Percentiles rank a stretch among this genome's conserved stretches.
Conservation (phyloP, 2,113 vertebrate species). For the Hyaena hyaena region DNA sequence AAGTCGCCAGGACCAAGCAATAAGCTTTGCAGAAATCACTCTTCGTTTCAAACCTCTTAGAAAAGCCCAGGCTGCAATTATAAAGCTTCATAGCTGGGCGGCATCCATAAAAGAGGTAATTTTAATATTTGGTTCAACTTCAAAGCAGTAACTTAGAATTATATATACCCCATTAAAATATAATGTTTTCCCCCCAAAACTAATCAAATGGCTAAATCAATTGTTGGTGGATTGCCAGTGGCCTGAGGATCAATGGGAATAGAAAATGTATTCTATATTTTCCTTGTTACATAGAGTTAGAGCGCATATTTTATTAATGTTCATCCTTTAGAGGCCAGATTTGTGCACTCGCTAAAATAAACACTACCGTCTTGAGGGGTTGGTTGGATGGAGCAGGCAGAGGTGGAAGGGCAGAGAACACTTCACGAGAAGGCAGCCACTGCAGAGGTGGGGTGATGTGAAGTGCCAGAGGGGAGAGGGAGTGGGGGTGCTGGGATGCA, state of each 20-base stretch:
- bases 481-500: background rate
- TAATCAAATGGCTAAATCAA: conserved; percentile 89
- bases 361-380: conserved; percentile 67
- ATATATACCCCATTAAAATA: conserved; percentile 88
- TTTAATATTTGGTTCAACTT: conserved; percentile 86
- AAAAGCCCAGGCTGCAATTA: conserved; percentile 85
- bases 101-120: conserved; percentile 83
- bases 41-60: conserved; percentile 55
- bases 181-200: conserved; percentile 83
- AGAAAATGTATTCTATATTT: conserved; percentile 87
- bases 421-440: background rate
- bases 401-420: background rate
- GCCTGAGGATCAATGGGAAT: conserved; percentile 86
- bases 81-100: conserved; percentile 82
- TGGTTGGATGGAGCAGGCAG: conserved; percentile 25
- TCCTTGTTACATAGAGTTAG: conserved; percentile 87
- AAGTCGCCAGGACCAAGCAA: background rate
- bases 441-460: background rate
- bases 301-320: conserved; percentile 86
- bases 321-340: conserved; percentile 84
- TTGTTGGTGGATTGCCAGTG: conserved; percentile 86
- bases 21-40: conserved; percentile 57
- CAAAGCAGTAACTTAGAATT: conserved; percentile 86
- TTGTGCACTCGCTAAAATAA: conserved; percentile 79
- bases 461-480: background rate